These are phyloP conservation scores for Hestina assimilis DNA, from an alignment of 1,140 invertebrate species.

Conservation along the genomic window DNA sequence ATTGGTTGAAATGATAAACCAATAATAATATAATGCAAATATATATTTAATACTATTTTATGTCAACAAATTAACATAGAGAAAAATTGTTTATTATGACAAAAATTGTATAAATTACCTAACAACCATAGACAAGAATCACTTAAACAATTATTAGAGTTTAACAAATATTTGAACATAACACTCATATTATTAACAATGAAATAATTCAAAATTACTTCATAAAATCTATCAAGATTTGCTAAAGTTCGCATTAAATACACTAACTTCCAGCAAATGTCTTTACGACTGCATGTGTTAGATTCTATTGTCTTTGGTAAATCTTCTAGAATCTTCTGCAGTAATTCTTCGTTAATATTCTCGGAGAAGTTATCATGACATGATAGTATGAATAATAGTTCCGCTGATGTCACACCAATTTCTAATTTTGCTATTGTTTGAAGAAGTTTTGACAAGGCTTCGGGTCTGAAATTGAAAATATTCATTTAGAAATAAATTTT, in stretches of 20 bases:
- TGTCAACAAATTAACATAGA: slow-evolving; percentile 22
- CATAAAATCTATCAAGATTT: slow-evolving; percentile 37
- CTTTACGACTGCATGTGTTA: slow-evolving; percentile 22
- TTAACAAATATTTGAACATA: slow-evolving; percentile 32
- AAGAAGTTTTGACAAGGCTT: slow-evolving; percentile 37
- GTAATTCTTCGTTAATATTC: slow-evolving; percentile 31
- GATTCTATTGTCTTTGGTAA: slow-evolving; percentile 25
- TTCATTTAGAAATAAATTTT: not conserved
- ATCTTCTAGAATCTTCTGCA: slow-evolving; percentile 34
- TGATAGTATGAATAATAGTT: slow-evolving; percentile 49
- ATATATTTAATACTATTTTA: not conserved
- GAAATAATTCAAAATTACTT: slow-evolving; percentile 34
- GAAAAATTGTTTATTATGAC: slow-evolving; percentile 36
- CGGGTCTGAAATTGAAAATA: slow-evolving; percentile 37
- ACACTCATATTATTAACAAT: slow-evolving; percentile 28
- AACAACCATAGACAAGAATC: slow-evolving; percentile 59
- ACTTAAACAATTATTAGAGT: slow-evolving; percentile 33
- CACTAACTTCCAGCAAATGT: slow-evolving; percentile 34
- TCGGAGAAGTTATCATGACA: slow-evolving; percentile 45
- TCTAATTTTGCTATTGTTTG: slow-evolving; percentile 29
- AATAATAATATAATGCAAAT: not conserved
- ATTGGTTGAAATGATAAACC: too few relatives aligned
- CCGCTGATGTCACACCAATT: slow-evolving; percentile 24
- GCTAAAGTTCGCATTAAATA: slow-evolving; percentile 50
- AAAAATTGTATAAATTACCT: slow-evolving; percentile 56